phyloP scores from a whole-genome alignment of 2,888 invertebrate species.

The Corythucha ciliata region DNA sequence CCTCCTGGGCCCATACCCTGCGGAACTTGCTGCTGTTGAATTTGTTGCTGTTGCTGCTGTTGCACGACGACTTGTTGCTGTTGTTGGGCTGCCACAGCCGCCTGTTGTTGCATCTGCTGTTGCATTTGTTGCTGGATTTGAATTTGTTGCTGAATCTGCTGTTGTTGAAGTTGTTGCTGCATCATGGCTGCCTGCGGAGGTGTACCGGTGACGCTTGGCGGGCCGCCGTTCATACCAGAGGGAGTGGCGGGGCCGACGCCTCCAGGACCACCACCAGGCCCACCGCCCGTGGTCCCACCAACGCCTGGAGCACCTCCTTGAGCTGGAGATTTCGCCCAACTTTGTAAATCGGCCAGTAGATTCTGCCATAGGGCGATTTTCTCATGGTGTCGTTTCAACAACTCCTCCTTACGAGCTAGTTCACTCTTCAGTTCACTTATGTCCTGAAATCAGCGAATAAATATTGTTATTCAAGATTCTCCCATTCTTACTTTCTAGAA shows the following conservation, averaged over 20 bases:
- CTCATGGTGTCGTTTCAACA: conserved; percentile 79
- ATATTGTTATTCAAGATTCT: neutral
- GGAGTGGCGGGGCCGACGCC: conserved; percentile 22
- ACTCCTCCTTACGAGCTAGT: conserved; percentile 77
- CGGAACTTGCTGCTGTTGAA: conserved; percentile 46
- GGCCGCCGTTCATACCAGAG: conserved; percentile 23
- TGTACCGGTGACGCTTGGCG: conserved; percentile 29
- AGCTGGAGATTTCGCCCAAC: conserved; percentile 45
- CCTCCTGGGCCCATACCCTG: conserved; percentile 41
- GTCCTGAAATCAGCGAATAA: conserved; percentile 47
- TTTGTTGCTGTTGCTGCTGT: conserved; percentile 42
- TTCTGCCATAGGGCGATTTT: conserved; percentile 87
- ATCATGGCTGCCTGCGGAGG: conserved; percentile 38
- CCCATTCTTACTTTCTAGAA: neutral
- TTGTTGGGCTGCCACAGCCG: no score
- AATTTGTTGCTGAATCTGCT: conserved; percentile 43
- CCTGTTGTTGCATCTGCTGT: conserved; percentile 45
- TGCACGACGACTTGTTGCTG: conserved; percentile 46
- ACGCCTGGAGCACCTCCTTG: conserved; percentile 43
- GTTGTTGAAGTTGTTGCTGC: conserved; percentile 35
- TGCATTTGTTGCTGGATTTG: conserved; percentile 43
- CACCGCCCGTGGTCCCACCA: conserved; percentile 27
- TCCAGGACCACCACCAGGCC: conserved; percentile 31
- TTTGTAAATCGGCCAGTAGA: conserved; percentile 66
- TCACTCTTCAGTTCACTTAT: conserved; percentile 76